Conservation (phyloP, 2,888 invertebrate species). For the Sialis fuliginosa region DNA sequence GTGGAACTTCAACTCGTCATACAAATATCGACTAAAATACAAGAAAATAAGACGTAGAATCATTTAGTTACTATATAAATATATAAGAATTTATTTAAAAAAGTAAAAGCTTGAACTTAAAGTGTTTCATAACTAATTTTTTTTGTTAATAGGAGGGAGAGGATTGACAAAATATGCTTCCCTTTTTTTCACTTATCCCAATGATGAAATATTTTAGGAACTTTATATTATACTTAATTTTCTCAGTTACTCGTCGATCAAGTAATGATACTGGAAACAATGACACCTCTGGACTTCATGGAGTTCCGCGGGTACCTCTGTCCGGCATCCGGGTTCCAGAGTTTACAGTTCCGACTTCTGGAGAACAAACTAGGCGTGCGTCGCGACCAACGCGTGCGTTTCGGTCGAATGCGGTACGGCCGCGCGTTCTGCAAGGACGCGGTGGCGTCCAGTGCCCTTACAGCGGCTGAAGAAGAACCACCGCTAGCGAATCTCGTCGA, state of each 20-base stretch:
- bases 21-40: no score
- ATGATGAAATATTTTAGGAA: no score
- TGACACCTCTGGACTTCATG: conserved; percentile 98
- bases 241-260: conserved; percentile 85
- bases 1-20: no score
- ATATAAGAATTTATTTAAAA: no score
- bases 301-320: conserved; percentile 86
- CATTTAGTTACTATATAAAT: no score
- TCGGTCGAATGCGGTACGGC: conserved; percentile 74
- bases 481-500: conserved; percentile 75
- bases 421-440: conserved; percentile 66
- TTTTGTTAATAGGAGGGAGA: no score
- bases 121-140: no score
- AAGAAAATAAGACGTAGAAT: no score
- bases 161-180: no score
- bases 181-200: no score
- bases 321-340: conserved; percentile 96
- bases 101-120: no score
- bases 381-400: conserved; percentile 75
- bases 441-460: conserved; percentile 33
- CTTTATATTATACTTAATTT: no score
- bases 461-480: conserved; percentile 62
- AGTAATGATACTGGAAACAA: conserved; percentile 93
- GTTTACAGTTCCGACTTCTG: conserved; percentile 83
- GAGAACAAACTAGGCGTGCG: conserved; percentile 83